phyloP scores from a whole-genome alignment of 2,888 invertebrate species.

The Chloroclystis v-ata region DNA sequence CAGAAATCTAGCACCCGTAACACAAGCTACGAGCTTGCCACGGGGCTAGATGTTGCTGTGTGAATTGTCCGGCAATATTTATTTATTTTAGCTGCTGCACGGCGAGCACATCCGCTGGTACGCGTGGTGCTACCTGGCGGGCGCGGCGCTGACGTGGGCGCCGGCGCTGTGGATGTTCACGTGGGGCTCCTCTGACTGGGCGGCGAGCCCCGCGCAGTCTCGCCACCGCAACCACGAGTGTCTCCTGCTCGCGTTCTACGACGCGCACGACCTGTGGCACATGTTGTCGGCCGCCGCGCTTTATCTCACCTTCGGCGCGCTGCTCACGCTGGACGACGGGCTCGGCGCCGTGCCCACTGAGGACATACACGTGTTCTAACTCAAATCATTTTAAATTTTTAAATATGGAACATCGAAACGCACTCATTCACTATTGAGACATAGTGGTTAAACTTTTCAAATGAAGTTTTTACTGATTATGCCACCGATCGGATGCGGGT shows the following conservation, averaged over 20 bases:
- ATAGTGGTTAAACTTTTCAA: too few relatives aligned
- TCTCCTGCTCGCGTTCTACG: conserved; percentile 82
- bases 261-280: conserved; percentile 93
- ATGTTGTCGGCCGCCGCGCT: conserved; percentile 89
- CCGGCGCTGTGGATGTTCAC: conserved; percentile 80
- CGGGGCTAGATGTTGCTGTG: too few relatives aligned
- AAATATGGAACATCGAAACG: too few relatives aligned
- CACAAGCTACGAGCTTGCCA: too few relatives aligned
- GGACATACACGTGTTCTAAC: conserved; percentile 87
- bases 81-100: conserved; percentile 82
- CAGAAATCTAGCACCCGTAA: too few relatives aligned
- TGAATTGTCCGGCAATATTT: too few relatives aligned
- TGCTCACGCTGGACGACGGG: conserved; percentile 91
- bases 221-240: conserved; percentile 73
- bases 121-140: conserved; percentile 80
- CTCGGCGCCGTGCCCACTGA: conserved; percentile 83
- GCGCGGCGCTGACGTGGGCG: conserved; percentile 82
- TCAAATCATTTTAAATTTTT: neutral
- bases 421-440: too few relatives aligned
- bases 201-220: conserved; percentile 83
- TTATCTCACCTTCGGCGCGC: conserved; percentile 89
- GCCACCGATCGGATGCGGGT: too few relatives aligned
- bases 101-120: conserved; percentile 81
- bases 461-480: too few relatives aligned
- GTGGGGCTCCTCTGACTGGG: conserved; percentile 51